These are phyloP conservation scores for Nycticebus coucang DNA, from an alignment of 2,113 vertebrate species.

Conservation along the genomic window DNA sequence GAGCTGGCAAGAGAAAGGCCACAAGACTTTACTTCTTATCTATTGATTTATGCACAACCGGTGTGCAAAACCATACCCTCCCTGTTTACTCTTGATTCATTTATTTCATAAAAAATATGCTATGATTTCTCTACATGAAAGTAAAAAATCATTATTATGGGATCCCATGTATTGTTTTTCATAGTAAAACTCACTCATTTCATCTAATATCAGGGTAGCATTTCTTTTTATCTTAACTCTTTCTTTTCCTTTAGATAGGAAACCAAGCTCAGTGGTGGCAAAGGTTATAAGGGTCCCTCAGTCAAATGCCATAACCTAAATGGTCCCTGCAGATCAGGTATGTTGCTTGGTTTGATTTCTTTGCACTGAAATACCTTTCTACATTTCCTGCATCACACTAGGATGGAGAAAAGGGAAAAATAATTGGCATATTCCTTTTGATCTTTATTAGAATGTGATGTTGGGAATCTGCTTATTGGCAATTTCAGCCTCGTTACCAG, in stretches of 20 bases:
- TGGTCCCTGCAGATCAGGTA: background rate
- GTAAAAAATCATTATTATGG: background rate
- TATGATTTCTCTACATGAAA: background rate
- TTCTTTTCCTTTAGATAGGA: background rate
- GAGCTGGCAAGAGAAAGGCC: background rate
- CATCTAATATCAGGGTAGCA: background rate
- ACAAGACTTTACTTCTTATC: background rate
- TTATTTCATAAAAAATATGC: conserved; percentile 1
- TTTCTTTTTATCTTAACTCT: conserved; percentile 44
- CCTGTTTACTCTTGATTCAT: background rate
- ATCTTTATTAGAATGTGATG: conserved; percentile 62
- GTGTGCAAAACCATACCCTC: background rate
- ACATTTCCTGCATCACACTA: background rate
- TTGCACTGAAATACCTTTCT: background rate
- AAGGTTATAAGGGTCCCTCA: background rate
- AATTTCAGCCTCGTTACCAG: background rate
- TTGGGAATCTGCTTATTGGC: conserved; percentile 20
- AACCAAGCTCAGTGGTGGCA: background rate
- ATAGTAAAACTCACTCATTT: background rate
- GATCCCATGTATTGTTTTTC: background rate
- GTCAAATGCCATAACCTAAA: conserved; percentile 26
- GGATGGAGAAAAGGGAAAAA: conserved; percentile 1
- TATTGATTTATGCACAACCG: background rate
- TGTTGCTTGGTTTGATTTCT: conserved; percentile 53
- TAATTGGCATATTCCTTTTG: background rate